phyloP scores from a whole-genome alignment of 2,113 vertebrate species.

The Cyanistes caeruleus region DNA sequence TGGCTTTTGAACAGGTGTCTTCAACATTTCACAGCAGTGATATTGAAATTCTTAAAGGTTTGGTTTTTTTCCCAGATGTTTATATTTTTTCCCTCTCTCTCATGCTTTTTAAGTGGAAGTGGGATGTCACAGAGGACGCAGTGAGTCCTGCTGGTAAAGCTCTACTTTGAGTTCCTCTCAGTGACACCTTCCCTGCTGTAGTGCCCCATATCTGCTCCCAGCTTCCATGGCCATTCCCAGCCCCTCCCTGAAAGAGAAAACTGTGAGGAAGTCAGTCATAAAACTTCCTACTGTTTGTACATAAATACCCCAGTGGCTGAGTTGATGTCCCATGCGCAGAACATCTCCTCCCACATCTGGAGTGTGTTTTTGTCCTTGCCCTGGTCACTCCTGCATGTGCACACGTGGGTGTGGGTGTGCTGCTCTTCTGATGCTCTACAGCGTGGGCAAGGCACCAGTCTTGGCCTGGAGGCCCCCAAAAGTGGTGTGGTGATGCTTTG shows the following conservation, averaged over 20 bases:
- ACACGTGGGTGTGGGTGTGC: rapidly evolving
- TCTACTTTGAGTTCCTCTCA: background rate
- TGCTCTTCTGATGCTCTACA: background rate
- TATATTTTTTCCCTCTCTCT: background rate
- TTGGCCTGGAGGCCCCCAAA: background rate
- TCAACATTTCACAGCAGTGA: background rate
- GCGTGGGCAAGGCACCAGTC: rapidly evolving
- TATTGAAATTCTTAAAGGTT: background rate
- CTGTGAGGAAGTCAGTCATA: background rate
- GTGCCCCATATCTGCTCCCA: rapidly evolving
- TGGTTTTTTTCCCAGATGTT: rapidly evolving
- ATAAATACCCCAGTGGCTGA: background rate
- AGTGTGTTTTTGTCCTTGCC: background rate
- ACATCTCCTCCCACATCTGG: background rate
- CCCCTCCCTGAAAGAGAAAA: background rate
- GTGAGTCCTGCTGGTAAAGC: background rate
- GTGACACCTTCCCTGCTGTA: background rate
- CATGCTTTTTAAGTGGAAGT: background rate
- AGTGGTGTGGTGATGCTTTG: background rate
- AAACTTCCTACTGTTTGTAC: background rate
- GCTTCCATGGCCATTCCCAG: rapidly evolving
- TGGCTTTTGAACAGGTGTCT: background rate
- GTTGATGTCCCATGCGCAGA: background rate
- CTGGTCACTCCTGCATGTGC: rapidly evolving
- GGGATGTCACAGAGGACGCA: background rate